Base-by-base conservation (phyloP, 2,797 vertebrate genomes). In the Etheostoma perlongum region DNA sequence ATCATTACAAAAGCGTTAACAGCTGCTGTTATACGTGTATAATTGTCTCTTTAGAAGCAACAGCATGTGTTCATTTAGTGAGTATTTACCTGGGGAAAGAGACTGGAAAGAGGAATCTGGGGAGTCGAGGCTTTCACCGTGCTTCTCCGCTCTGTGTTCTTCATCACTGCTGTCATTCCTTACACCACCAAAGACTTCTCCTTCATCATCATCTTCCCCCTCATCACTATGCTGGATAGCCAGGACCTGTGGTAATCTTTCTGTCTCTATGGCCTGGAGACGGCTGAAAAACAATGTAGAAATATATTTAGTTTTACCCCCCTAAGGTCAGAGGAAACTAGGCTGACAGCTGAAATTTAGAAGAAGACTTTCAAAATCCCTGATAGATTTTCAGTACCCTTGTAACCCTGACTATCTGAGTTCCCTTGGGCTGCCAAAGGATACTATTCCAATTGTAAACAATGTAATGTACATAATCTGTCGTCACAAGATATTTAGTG, bases 211-310 rank as follows among this genome's bases (percentile, higher is more conserved):
- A 4, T 85, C 62, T 4, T 81, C 78, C 57, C 72, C n/a, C 11
- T 94, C 88, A 74, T 93, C 86, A 69, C 66, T 79, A 67, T 94
- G 88, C 33, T 73, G 66, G 79, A 95, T 90, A 55, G 88, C 80
- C 78, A 95, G 82, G 47, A 94, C 76, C 73, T 95, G 95, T 8
- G 93, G 80, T 5, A 75, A 58, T 67, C 88, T 86, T 12, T 94
- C 94, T 74, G 78, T 93, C 78, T 94, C 84, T 85, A 90, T 88
- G 62, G 88, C 86, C 60, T 92, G 85, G 48, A 95, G 91, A 72
- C 83, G 92, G 75, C 97, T 98, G 85, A 55, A 81, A 92, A 72
- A 86, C 5, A 67, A n/a, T 10, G 14, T 3, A 3, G 46, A 60
- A 60, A 48, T 16, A 52, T 5, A 12, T 51, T 76, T 23, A 13